Percentiles rank a stretch among this genome's conserved stretches.
These are phyloP conservation scores for Aelia acuminata DNA, from an alignment of 2,888 invertebrate species.

Conservation along the genomic window DNA sequence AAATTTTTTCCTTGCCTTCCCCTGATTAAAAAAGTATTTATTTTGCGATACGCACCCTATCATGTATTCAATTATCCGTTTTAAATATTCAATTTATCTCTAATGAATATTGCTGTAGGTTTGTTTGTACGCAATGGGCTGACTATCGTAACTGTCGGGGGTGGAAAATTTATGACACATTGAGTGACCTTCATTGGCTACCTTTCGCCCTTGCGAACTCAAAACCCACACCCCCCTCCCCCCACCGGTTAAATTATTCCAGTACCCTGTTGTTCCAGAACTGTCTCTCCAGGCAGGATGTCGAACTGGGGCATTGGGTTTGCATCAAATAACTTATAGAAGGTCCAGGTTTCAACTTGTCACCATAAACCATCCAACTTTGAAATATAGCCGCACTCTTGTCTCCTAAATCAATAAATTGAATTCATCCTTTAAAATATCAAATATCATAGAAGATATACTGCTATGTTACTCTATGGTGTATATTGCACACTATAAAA, in stretches of 20 bases:
- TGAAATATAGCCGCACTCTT: neutral
- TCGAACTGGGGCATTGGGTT: neutral
- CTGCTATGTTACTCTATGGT: neutral
- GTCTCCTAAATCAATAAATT: constrained; percentile 7
- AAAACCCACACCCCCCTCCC: neutral
- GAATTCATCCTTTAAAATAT: neutral
- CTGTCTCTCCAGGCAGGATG: neutral
- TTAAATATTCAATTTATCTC: too few relatives aligned
- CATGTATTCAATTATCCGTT: too few relatives aligned
- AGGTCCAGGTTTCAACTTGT: neutral
- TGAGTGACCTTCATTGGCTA: neutral
- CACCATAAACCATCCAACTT: neutral
- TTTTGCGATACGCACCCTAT: too few relatives aligned
- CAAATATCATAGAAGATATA: neutral
- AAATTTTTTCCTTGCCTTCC: too few relatives aligned
- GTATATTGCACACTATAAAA: neutral
- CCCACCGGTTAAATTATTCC: neutral
- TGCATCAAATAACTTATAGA: neutral
- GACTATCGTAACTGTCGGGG: too few relatives aligned
- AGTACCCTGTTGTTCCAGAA: neutral
- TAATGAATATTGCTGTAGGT: too few relatives aligned
- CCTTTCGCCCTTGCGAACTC: neutral
- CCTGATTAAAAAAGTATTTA: too few relatives aligned
- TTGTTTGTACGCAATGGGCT: too few relatives aligned
- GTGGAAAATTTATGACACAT: too few relatives aligned